Percentiles rank a stretch among this genome's conserved stretches.
These are phyloP conservation scores for Conus canariensis DNA, from an alignment of 2,888 invertebrate genomes.

Conservation along the genomic window DNA sequence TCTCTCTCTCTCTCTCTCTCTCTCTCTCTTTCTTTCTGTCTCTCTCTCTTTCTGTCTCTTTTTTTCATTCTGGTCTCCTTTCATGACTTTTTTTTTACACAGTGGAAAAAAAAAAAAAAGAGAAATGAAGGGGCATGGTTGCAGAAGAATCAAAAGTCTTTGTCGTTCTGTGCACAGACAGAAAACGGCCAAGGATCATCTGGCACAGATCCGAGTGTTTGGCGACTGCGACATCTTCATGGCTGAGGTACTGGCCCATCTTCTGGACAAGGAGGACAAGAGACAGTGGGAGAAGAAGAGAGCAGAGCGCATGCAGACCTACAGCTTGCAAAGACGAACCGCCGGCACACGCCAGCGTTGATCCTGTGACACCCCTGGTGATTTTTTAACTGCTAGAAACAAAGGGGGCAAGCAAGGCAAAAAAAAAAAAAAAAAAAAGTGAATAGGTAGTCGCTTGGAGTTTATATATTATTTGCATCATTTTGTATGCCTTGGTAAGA, in stretches of 20 bases:
- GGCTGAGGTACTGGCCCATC: slow-evolving; percentile 61
- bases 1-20: too few species aligned
- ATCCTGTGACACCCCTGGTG: not conserved
- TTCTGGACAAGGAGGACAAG: slow-evolving; percentile 50
- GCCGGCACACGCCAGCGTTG: not conserved
- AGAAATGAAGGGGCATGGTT: not conserved
- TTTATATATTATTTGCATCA: too few species aligned
- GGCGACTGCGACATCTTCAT: slow-evolving; percentile 71
- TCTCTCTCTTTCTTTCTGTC: too few species aligned
- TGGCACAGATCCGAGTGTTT: slow-evolving; percentile 57
- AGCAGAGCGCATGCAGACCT: slow-evolving; percentile 57
- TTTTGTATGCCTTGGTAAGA: too few species aligned
- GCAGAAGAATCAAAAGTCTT: not conserved
- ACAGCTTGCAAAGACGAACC: slow-evolving; percentile 40
- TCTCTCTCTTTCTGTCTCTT: too few species aligned
- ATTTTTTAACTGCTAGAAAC: not conserved
- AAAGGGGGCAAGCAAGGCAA: not conserved
- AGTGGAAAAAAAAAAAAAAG: not conserved
- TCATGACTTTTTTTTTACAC: too few species aligned
- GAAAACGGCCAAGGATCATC: slow-evolving; percentile 61
- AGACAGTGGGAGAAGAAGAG: slow-evolving; percentile 60
- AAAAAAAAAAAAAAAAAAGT: not conserved
- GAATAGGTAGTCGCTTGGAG: not conserved
- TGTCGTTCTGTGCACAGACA: slow-evolving; percentile 57
- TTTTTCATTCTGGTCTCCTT: too few species aligned